Base-by-base conservation (phyloP, 2,888 invertebrate genomes). In the Dendrolimus houi region DNA sequence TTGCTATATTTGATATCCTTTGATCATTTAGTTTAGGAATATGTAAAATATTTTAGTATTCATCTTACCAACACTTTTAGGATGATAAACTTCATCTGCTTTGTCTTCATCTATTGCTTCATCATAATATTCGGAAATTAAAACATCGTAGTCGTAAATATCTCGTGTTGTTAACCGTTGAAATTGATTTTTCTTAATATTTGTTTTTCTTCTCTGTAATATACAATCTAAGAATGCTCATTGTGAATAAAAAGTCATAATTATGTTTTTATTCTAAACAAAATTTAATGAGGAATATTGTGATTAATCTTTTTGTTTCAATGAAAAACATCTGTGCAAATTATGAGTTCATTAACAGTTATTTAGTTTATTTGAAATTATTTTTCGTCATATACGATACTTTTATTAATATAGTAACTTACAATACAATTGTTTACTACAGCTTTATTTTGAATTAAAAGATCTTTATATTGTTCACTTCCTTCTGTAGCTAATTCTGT, bases 91-190 rank as follows among this genome's bases (percentile, higher is more conserved):
- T 52, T 81, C 66, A 53, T 84, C 86, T 8, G 69, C 72, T 42
- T 66, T 69, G 55, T 74, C 71, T 55, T 77, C 72, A 42, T 74
- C 65, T 54, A 75, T 65, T 8, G 87, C 65, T 58, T 85, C 77
- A n/a, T 75, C 75, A 47, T 86, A 72, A 63, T 92, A 93, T 65
- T 92, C 91, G 8, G 74, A 70, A 60, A 86, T 72, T 53, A 92
- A 79, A 54, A 69, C 69, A 12, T 83, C 47, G 1, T 47, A 47
- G 12, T 47, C 47, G 12, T 47, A 47, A 47, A 10, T 8, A 47
- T 9, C 47, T 10, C 29, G 29, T 29, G 29, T 29, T 29, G 29
- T 6, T 29, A 29, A 6, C 29, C 29, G 29, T 29, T 29, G 29
- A 29, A 29, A 29, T 29, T 29, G 29, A 29, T 29, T 29, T 29